Evolutionary conservation across 2,113 vertebrate genomes (phyloP), one percentile per base, ranked within the genome.

Genomic region (Dasyprocta punctata): DNA sequence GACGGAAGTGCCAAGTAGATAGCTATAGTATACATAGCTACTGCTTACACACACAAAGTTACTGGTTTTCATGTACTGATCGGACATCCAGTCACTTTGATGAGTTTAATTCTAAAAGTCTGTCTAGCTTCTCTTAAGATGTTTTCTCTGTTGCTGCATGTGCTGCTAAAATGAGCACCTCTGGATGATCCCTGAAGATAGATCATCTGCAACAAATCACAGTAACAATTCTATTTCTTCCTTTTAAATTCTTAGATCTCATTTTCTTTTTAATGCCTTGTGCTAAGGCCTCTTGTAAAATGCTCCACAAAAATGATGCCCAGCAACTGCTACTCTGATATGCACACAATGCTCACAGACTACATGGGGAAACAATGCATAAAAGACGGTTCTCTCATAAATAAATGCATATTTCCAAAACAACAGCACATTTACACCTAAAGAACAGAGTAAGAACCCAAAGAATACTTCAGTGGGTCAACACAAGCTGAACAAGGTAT

Each of bases 101-200:
- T 56, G 44, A 77, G 8, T 95, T 61, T 88, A 71, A 85, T 56
- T 89, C 52, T 89, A 91, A n/a, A n/a, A 80, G 58, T 54, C 65
- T 89, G 49, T 91, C 49, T 91, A 71, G 26, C 93, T 69, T 85
- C 19, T 36, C 41, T 61, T 81, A 36, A n/a, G 47, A 83, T 65
- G 24, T 56, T 61, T 65, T 63, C 41, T 30, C 13, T 60, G 12
- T 13, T 30, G 52, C 13, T 75, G 0, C 11, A 83, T n/a, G 41
- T 30, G 28, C 24, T 84, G 28, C 47, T 71, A 84, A 81, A 93
- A 61, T 49, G 13, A 61, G 26, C 5, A 41, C 12, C 60, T 22
- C 56, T 82, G 63, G n/a, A 92, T n/a, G 78, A 69, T 86, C 28
- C 49, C 49, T 92, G 36, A 24, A 78, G n/a, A 95, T 20, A 94